phyloP scores from a whole-genome alignment of 2,113 vertebrate species.

The Cephalopterus ornatus region DNA sequence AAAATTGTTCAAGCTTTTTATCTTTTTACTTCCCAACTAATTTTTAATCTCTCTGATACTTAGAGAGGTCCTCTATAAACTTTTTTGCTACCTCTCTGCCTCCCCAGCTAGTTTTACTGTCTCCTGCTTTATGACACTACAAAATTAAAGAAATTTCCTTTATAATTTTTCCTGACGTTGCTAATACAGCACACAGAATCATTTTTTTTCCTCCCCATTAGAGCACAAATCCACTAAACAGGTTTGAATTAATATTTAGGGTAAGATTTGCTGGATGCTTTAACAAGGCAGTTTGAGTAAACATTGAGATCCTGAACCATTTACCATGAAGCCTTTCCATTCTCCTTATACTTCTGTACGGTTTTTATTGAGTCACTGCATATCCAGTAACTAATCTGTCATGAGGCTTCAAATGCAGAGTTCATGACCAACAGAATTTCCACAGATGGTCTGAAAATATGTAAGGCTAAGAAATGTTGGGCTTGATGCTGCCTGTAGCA shows the following conservation, averaged over 20 bases:
- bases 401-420: background rate
- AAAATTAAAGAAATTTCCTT: background rate
- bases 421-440: background rate
- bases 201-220: background rate
- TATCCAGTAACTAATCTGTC: background rate
- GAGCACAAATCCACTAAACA: background rate
- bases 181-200: background rate
- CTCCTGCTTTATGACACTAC: background rate
- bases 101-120: background rate
- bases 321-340: background rate
- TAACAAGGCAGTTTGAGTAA: background rate
- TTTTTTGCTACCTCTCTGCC: background rate
- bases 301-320: background rate
- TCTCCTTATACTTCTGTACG: background rate
- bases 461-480: background rate
- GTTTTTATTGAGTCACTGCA: background rate
- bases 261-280: background rate
- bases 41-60: background rate
- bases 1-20: background rate
- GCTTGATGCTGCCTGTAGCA: background rate
- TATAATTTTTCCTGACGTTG: background rate
- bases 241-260: background rate
- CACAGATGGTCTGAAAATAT: background rate
- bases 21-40: background rate
- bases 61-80: background rate